Conservation (phyloP, 64 coral and sea anemone genomes). For the Trachythela sp. region DNA sequence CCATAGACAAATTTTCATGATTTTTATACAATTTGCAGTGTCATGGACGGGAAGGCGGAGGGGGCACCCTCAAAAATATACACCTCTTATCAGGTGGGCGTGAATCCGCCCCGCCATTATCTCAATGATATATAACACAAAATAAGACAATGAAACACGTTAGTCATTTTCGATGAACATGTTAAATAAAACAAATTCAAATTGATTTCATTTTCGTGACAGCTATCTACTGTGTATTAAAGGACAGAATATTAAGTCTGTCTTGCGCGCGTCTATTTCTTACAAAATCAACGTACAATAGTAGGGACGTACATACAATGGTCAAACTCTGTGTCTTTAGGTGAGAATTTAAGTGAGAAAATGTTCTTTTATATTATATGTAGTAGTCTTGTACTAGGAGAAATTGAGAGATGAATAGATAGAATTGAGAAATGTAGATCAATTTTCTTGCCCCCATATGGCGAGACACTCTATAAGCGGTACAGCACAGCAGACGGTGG, state of each 20-base stretch:
- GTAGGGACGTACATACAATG: background rate
- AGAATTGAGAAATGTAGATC: too few relatives aligned
- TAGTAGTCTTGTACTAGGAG: background rate
- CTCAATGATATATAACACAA: background rate
- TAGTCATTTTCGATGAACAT: background rate
- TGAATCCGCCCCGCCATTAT: background rate
- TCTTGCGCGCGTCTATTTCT: background rate
- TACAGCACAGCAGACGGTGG: too few relatives aligned
- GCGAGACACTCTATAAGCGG: too few relatives aligned
- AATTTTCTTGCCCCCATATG: too few relatives aligned
- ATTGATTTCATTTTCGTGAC: background rate
- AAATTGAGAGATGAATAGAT: background rate
- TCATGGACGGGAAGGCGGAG: too few relatives aligned
- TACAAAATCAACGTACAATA: conserved; percentile 3
- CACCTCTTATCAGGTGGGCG: too few relatives aligned
- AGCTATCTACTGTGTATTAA: background rate
- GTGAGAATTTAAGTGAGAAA: background rate
- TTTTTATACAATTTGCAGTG: too few relatives aligned
- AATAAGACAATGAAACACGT: background rate
- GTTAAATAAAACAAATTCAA: background rate
- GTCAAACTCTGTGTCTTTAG: background rate
- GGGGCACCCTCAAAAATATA: too few relatives aligned
- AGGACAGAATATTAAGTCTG: background rate
- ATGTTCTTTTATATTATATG: background rate
- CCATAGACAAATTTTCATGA: too few relatives aligned